Evolutionary conservation across 2,113 vertebrate genomes (phyloP).

Genomic region (Microtus montanus): DNA sequence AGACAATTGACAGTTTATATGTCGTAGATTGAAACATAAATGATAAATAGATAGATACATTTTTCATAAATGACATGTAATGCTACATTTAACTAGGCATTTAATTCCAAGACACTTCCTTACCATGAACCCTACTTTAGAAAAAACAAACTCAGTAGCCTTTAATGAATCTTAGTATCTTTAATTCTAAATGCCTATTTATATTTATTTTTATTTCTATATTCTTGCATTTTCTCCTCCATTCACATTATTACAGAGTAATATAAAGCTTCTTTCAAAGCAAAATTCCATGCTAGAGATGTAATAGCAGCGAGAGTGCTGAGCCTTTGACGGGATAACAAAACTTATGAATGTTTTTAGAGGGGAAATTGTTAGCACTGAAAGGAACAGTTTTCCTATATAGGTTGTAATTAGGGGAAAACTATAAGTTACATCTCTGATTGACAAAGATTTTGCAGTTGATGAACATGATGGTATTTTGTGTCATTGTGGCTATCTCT

Average conservation of each 20-base stretch:
- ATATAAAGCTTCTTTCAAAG: conserved; percentile 10
- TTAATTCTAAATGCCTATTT: conserved; percentile 5
- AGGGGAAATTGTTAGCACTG: conserved; percentile 33
- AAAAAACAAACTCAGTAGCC: not conserved
- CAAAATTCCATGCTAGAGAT: not conserved
- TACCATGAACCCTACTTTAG: not conserved
- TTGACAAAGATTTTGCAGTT: conserved; percentile 47
- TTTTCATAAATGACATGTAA: not conserved
- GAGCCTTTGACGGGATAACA: conserved; percentile 14
- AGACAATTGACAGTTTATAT: not conserved
- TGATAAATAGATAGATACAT: not conserved
- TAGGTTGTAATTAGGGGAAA: conserved; percentile 14
- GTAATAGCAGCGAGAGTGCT: not conserved
- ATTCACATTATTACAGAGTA: not conserved
- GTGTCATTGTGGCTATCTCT: conserved; percentile 10
- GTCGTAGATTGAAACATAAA: not conserved
- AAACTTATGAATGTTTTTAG: not conserved
- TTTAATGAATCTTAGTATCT: not conserved
- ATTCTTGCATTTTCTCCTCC: not conserved
- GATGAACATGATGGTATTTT: conserved; percentile 24
- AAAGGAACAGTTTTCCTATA: conserved; percentile 24
- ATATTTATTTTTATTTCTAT: not conserved
- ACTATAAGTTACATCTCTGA: conserved; percentile 20
- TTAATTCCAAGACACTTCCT: conserved; percentile 17
- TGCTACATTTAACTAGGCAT: not conserved